Evolutionary conservation across 2,113 vertebrate species (phyloP).

Genomic region (Crotalus viridis): DNA sequence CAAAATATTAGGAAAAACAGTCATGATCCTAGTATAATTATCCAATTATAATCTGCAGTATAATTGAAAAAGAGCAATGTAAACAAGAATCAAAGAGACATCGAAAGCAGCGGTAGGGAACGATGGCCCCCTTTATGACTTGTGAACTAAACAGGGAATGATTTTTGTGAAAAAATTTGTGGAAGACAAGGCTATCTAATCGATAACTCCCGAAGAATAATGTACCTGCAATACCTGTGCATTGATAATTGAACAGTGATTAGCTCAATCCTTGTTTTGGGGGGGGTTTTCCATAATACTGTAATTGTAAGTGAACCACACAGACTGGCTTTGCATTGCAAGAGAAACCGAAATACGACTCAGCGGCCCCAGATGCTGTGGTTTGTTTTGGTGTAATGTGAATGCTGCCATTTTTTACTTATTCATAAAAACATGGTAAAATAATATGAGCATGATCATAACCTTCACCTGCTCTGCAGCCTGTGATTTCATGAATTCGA

Average conservation of each 20-base stretch:
- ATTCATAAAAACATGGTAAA: background rate
- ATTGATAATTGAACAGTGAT: background rate
- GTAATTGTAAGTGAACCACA: background rate
- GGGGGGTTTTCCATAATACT: too few relatives aligned
- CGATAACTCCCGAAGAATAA: background rate
- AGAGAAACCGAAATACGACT: background rate
- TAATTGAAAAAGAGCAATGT: background rate
- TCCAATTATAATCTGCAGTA: background rate
- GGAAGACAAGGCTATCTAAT: background rate
- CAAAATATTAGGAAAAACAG: background rate
- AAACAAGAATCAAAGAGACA: background rate
- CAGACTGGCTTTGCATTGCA: background rate
- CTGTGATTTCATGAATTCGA: background rate
- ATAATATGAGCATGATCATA: background rate
- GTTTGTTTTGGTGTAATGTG: background rate
- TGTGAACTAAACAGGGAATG: background rate
- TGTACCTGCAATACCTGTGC: background rate
- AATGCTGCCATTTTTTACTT: background rate
- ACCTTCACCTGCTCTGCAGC: background rate
- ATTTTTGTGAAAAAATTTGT: background rate
- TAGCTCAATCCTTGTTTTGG: background rate
- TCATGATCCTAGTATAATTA: background rate
- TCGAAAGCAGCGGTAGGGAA: background rate
- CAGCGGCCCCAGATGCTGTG: background rate
- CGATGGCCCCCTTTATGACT: background rate